Percentiles rank a stretch among this genome's conserved stretches.
Conservation (phyloP, 2,888 invertebrate species). For the Nyleta sp. region DNA sequence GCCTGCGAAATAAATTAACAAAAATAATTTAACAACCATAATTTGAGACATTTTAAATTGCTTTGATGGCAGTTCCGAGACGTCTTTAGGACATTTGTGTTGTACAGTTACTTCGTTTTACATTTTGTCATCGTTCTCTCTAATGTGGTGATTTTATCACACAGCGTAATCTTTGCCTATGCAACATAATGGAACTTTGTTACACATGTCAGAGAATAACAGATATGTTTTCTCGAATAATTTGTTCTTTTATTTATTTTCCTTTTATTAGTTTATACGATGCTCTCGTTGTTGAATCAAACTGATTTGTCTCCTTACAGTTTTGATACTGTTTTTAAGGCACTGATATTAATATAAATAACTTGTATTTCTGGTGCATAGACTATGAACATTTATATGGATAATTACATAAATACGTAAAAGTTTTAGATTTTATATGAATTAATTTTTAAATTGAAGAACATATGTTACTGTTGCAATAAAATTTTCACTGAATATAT, state of each 20-base stretch:
- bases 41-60: slow-evolving; percentile 47
- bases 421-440: slow-evolving; percentile 8
- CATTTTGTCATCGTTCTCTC: slow-evolving; percentile 14
- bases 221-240: slow-evolving; percentile 35
- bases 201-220: slow-evolving; percentile 31
- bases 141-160: slow-evolving; percentile 40
- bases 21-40: slow-evolving; percentile 42
- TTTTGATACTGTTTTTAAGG: slow-evolving; percentile 56
- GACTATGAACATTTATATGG: slow-evolving; percentile 37
- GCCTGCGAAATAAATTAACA: slow-evolving; percentile 51
- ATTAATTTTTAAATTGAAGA: slow-evolving; percentile 2
- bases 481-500: slow-evolving; percentile 23
- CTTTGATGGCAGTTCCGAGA: slow-evolving; percentile 5
- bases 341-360: slow-evolving; percentile 51
- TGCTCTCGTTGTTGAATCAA: slow-evolving; percentile 27
- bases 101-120: slow-evolving; percentile 20
- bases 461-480: slow-evolving; percentile 16
- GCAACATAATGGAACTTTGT: slow-evolving; percentile 33
- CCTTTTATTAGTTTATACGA: slow-evolving; percentile 6
- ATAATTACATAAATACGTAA: slow-evolving; percentile 27
- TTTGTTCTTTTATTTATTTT: background rate
- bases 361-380: slow-evolving; percentile 15
- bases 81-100: slow-evolving; percentile 29
- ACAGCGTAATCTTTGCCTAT: slow-evolving; percentile 22
- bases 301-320: slow-evolving; percentile 38